phyloP scores from a whole-genome alignment of 2,888 invertebrate species.

The Coenonympha glycerion region DNA sequence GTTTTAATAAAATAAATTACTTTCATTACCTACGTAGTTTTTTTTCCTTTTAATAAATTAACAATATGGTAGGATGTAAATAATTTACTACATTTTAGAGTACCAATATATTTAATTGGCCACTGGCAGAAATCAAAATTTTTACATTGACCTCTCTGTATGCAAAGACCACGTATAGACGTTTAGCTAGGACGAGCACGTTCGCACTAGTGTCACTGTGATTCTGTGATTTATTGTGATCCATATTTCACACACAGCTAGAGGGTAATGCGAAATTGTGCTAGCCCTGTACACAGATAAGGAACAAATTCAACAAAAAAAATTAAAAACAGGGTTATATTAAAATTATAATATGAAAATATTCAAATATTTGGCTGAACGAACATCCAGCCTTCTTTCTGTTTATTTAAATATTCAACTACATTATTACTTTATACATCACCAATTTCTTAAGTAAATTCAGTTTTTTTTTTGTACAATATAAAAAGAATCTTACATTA shows the following conservation, averaged over 20 bases:
- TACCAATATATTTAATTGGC: slow-evolving; percentile 75
- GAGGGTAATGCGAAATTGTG: slow-evolving; percentile 39
- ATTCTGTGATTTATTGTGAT: not conserved
- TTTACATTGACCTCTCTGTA: slow-evolving; percentile 66
- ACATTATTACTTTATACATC: slow-evolving; percentile 74
- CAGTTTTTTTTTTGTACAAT: slow-evolving; percentile 76
- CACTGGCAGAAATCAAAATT: slow-evolving; percentile 72
- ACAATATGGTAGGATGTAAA: slow-evolving; percentile 43
- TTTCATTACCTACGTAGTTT: slow-evolving; percentile 40
- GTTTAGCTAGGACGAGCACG: slow-evolving; percentile 41
- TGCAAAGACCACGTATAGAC: slow-evolving; percentile 46
- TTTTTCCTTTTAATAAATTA: slow-evolving; percentile 14
- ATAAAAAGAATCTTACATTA: slow-evolving; percentile 75
- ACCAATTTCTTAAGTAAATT: slow-evolving; percentile 77
- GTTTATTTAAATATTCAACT: slow-evolving; percentile 75
- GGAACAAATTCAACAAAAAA: slow-evolving; percentile 71
- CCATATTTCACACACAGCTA: slow-evolving; percentile 6
- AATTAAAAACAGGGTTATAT: slow-evolving; percentile 71
- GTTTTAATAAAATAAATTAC: slow-evolving; percentile 63
- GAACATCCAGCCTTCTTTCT: slow-evolving; percentile 70
- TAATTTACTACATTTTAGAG: slow-evolving; percentile 62
- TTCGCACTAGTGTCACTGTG: slow-evolving; percentile 30
- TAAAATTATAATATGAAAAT: slow-evolving; percentile 77
- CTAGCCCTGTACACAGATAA: slow-evolving; percentile 59
- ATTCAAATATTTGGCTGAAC: slow-evolving; percentile 74